These are phyloP conservation scores for Ennomos quercinarius DNA, from an alignment of 2,888 invertebrate genomes.

Conservation along the genomic window DNA sequence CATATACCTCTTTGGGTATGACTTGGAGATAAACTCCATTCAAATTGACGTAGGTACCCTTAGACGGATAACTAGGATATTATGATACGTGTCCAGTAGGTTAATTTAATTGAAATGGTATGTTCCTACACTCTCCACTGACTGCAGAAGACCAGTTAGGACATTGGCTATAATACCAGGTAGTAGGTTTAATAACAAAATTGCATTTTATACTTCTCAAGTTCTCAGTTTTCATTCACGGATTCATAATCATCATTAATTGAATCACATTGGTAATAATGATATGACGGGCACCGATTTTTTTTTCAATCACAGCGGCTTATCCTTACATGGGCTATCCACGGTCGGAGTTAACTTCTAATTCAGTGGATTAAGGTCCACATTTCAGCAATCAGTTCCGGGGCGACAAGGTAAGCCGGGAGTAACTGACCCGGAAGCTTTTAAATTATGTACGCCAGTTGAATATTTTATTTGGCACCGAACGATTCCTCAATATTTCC, in stretches of 20 bases:
- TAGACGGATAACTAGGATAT: too few species aligned
- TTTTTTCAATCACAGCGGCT: slow-evolving; percentile 39
- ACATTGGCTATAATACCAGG: too few species aligned
- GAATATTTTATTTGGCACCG: slow-evolving; percentile 71
- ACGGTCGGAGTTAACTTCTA: slow-evolving; percentile 42
- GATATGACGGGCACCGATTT: slow-evolving; percentile 23
- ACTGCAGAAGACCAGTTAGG: too few species aligned
- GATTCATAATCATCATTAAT: slow-evolving; percentile 15
- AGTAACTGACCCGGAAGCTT: slow-evolving; percentile 71
- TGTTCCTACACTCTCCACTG: too few species aligned
- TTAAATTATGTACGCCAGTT: slow-evolving; percentile 67
- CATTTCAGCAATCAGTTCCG: slow-evolving; percentile 51
- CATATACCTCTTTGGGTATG: too few species aligned
- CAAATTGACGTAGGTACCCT: too few species aligned
- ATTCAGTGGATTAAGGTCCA: slow-evolving; percentile 50
- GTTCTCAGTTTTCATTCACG: not conserved
- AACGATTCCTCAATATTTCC: slow-evolving; percentile 58
- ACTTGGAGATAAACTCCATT: too few species aligned
- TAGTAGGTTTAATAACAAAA: too few species aligned
- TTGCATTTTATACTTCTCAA: not conserved
- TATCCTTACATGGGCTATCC: slow-evolving; percentile 24
- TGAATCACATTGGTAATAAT: slow-evolving; percentile 35
- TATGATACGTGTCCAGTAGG: too few species aligned
- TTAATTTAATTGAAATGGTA: too few species aligned
- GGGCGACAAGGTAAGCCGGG: slow-evolving; percentile 58